Evolutionary conservation across 2,113 vertebrate genomes (phyloP).

Genomic region (Myocastor coypus): DNA sequence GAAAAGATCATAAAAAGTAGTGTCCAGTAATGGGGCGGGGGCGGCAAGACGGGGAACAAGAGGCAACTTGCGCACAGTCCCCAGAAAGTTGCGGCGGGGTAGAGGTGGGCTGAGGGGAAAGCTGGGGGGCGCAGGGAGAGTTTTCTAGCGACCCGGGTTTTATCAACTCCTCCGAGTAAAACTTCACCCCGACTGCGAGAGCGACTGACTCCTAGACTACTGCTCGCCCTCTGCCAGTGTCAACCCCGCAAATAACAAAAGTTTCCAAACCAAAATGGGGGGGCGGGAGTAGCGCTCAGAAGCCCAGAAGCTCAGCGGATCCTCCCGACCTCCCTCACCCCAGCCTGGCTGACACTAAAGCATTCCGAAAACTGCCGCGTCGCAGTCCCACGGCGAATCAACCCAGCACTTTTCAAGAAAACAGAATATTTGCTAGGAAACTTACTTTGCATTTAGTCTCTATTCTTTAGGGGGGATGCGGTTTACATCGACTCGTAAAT

Average conservation of each 20-base stretch:
- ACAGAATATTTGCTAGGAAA: constrained; percentile 86
- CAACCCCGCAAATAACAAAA: constrained; percentile 72
- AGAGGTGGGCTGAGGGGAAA: neutral
- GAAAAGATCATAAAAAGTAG: constrained; percentile 73
- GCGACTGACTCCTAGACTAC: neutral
- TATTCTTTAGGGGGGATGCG: constrained; percentile 83
- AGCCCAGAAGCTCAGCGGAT: constrained; percentile 60
- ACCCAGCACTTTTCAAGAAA: constrained; percentile 83
- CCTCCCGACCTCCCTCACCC: constrained; percentile 78
- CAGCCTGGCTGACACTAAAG: constrained; percentile 72
- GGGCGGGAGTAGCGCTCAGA: constrained; percentile 55
- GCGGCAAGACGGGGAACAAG: neutral
- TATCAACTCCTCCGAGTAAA: constrained; percentile 65
- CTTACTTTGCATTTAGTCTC: constrained; percentile 90
- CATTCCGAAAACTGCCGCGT: constrained; percentile 78
- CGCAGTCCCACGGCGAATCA: constrained; percentile 76
- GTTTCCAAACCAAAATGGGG: constrained; percentile 72
- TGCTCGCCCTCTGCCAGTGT: constrained; percentile 28
- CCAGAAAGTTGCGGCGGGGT: constrained; percentile 33
- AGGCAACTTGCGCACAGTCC: constrained; percentile 24
- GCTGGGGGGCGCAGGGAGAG: neutral
- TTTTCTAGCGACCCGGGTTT: constrained; percentile 84
- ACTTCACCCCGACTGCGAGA: neutral
- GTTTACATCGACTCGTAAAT: constrained; percentile 86
- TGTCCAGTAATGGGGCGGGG: constrained; percentile 14